Percentiles rank a stretch among this genome's conserved stretches.
Evolutionary conservation across 2,888 invertebrate genomes (phyloP).

Genomic region (Drosophila algonquin): DNA sequence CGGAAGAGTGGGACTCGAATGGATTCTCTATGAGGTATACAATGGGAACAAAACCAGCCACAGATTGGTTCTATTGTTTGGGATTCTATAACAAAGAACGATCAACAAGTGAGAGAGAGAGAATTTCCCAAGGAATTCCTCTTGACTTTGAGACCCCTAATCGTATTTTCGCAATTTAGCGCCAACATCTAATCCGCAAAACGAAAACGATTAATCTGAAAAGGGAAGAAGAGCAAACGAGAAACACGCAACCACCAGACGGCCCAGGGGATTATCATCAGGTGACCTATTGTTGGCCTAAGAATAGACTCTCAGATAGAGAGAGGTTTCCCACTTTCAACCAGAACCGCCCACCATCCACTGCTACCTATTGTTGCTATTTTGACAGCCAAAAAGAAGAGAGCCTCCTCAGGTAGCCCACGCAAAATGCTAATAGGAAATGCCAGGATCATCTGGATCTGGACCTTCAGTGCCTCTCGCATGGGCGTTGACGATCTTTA

Average conservation of each 20-base stretch:
- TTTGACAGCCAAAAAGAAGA: conserved; percentile 76
- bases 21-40: neutral
- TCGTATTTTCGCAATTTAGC: conserved; percentile 80
- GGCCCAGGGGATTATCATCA: conserved; percentile 71
- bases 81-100: conserved; percentile 29
- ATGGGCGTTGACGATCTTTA: conserved; percentile 80
- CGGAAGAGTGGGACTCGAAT: neutral
- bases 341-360: conserved; percentile 56
- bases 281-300: conserved; percentile 64
- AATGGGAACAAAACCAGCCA: conserved; percentile 8
- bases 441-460: conserved; percentile 8
- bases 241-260: conserved; percentile 41
- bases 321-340: conserved; percentile 59
- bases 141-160: conserved; percentile 42
- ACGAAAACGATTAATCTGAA: conserved; percentile 71
- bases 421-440: conserved; percentile 69
- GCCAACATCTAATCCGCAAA: conserved; percentile 78
- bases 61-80: conserved; percentile 16
- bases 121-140: conserved; percentile 59
- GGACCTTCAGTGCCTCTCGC: too few relatives aligned
- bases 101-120: conserved; percentile 41
- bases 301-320: conserved; percentile 2
- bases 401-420: conserved; percentile 44
- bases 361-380: conserved; percentile 76
- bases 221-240: conserved; percentile 7